These are phyloP conservation scores for Mustelus asterias DNA, from an alignment of 2,113 vertebrate genomes.

Conservation along the genomic window DNA sequence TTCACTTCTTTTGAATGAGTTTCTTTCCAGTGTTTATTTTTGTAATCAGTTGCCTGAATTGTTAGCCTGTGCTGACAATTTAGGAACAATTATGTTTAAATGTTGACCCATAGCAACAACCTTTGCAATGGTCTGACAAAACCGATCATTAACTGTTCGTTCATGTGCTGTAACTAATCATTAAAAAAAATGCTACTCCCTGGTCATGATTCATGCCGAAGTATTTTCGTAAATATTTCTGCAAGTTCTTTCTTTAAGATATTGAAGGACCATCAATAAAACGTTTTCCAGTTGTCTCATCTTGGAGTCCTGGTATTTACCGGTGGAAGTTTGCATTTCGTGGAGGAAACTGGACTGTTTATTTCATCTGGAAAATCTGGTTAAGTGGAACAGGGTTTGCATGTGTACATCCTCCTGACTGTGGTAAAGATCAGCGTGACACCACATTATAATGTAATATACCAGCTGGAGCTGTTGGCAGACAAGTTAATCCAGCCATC, in stretches of 20 bases:
- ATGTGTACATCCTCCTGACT: conserved; percentile 42
- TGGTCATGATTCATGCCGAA: neutral
- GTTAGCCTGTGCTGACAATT: neutral
- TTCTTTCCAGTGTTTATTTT: neutral
- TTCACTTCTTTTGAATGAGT: neutral
- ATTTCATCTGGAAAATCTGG: conserved; percentile 41
- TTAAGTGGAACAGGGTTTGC: conserved; percentile 44
- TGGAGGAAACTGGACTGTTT: conserved; percentile 38
- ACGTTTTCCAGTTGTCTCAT: neutral
- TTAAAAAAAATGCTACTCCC: neutral
- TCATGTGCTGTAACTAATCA: neutral
- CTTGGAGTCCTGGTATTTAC: neutral
- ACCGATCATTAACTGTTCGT: neutral
- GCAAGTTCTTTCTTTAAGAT: neutral
- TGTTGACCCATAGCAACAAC: neutral
- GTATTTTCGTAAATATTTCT: neutral
- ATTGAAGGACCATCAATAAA: neutral
- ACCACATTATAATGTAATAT: conserved; percentile 43
- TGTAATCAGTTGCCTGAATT: neutral
- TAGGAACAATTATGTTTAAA: neutral
- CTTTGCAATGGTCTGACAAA: neutral
- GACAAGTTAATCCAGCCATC: conserved; percentile 52
- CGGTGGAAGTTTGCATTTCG: conserved; percentile 39
- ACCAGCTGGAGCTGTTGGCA: conserved; percentile 52
- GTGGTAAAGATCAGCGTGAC: conserved; percentile 45